phyloP scores from a whole-genome alignment of 1,140 invertebrate species.

The Condylostylus longicornis region DNA sequence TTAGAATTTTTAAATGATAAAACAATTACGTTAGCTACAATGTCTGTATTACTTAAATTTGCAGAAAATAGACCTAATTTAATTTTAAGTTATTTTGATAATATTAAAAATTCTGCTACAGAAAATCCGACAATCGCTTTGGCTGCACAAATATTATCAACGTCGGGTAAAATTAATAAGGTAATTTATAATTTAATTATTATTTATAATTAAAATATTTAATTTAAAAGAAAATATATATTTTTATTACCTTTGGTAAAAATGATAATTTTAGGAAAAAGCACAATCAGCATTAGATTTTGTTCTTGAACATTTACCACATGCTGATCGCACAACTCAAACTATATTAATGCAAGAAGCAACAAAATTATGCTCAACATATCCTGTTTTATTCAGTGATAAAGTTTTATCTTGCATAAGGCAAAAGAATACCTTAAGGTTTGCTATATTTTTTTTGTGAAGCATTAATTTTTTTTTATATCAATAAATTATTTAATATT shows the following conservation, averaged over 20 bases:
- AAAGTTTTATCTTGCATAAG: constrained; percentile 56
- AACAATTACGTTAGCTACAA: constrained; percentile 42
- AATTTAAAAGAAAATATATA: not conserved
- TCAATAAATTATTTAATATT: not conserved
- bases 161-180: constrained; percentile 46
- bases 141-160: constrained; percentile 47
- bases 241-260: not conserved
- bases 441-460: not conserved
- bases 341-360: constrained; percentile 58
- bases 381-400: constrained; percentile 60
- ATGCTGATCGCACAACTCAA: constrained; percentile 52
- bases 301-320: constrained; percentile 53
- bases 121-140: constrained; percentile 49
- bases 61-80: constrained; percentile 48
- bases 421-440: constrained; percentile 39
- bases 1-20: constrained; percentile 22
- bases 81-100: constrained; percentile 49
- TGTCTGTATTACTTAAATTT: constrained; percentile 66
- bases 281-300: constrained; percentile 66
- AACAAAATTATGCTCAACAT: constrained; percentile 55
- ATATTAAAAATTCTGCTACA: constrained; percentile 50
- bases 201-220: not conserved
- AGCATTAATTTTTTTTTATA: not conserved
- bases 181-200: constrained; percentile 11
- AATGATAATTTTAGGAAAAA: constrained; percentile 40